These are phyloP conservation scores for Montipora capricornis DNA, from an alignment of 64 coral and sea anemone genomes.

Conservation along the genomic window DNA sequence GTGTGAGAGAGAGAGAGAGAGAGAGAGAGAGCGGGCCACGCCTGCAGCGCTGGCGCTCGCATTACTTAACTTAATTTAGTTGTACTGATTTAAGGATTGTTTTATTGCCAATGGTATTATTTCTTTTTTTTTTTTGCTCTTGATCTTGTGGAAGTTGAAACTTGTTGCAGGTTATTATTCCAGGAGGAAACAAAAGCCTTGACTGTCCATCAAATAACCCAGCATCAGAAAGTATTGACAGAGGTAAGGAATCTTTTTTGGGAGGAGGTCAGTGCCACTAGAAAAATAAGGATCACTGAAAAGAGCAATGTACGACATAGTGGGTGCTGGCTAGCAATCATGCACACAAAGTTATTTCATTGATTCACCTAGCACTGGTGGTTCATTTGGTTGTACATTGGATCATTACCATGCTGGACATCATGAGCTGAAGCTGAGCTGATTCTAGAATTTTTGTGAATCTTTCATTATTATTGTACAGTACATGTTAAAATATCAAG, in stretches of 20 bases:
- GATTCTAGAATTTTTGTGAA: too few species aligned
- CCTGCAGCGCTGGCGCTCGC: too few species aligned
- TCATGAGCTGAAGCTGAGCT: too few species aligned
- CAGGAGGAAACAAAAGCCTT: neutral
- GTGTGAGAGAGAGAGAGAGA: neutral
- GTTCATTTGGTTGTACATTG: too few species aligned
- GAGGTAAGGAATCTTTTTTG: neutral
- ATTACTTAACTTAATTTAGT: neutral
- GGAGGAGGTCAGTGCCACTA: neutral
- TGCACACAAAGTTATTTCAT: neutral
- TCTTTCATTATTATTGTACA: too few species aligned
- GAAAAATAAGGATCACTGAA: neutral
- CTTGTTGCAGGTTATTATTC: neutral
- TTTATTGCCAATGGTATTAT: neutral
- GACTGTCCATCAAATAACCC: neutral
- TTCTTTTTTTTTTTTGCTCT: neutral
- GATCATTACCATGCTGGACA: too few species aligned
- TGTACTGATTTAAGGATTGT: neutral
- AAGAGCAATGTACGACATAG: neutral
- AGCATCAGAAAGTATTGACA: neutral
- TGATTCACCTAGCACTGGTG: neutral
- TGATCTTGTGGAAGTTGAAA: neutral
- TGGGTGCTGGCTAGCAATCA: neutral
- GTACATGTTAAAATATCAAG: too few species aligned
- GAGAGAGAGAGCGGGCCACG: neutral